Conservation (phyloP, 2,797 vertebrate species). For the Alouatta caraya region DNA sequence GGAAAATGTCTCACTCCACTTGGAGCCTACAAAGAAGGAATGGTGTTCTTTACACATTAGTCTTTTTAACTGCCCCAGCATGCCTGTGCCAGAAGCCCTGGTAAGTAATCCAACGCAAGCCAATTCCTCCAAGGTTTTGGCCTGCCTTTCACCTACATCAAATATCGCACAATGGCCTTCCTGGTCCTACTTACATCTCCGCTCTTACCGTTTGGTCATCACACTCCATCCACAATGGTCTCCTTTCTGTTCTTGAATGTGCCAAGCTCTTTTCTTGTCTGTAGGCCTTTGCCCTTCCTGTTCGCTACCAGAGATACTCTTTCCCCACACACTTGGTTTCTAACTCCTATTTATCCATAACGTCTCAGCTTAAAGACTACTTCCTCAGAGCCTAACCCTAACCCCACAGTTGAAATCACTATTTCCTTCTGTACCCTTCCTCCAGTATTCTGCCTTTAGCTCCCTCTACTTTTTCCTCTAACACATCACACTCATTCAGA, state of each 20-base stretch:
- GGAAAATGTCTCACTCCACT: neutral
- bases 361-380: neutral
- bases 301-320: neutral
- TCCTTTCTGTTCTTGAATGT: constrained; percentile 1
- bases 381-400: neutral
- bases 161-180: neutral
- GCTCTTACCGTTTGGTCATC: neutral
- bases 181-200: neutral
- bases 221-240: neutral
- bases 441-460: neutral
- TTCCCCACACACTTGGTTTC: neutral
- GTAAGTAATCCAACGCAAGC: neutral
- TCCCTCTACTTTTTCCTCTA: neutral
- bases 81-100: neutral
- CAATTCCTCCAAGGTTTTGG: neutral
- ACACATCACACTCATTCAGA: neutral
- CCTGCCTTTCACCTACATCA: neutral
- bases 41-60: neutral
- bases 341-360: neutral
- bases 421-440: neutral
- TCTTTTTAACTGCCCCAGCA: neutral
- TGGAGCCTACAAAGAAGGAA: neutral
- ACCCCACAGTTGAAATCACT: neutral
- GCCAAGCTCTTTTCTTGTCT: neutral
- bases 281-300: neutral